Conservation (phyloP, 2,888 invertebrate genomes). For the Microctonus hyperodae region DNA sequence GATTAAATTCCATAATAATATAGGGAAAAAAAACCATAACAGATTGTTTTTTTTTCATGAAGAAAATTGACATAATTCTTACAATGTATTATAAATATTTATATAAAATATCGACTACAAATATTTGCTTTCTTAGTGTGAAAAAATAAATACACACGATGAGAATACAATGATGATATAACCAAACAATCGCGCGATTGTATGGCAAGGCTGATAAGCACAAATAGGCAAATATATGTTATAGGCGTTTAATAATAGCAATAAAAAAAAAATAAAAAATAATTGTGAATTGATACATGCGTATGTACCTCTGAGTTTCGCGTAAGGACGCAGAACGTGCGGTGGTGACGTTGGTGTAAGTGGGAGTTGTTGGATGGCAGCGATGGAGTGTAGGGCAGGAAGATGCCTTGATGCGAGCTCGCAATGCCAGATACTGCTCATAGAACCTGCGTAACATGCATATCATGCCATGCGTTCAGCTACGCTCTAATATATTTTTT, state of each 20-base stretch:
- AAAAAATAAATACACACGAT: not conserved
- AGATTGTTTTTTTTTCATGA: not conserved
- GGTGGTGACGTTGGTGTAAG: constrained; percentile 62
- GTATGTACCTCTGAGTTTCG: constrained; percentile 63
- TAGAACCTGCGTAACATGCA: constrained; percentile 77
- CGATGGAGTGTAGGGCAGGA: constrained; percentile 76
- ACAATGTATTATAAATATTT: no score
- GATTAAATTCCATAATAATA: not conserved
- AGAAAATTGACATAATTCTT: not conserved
- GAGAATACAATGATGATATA: constrained; percentile 2
- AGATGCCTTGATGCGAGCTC: constrained; percentile 87
- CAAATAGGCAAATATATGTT: constrained; percentile 4
- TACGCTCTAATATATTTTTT: constrained; percentile 46
- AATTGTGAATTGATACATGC: constrained; percentile 42
- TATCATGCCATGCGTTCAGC: constrained; percentile 59
- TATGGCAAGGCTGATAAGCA: not conserved
- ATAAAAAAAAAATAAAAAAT: constrained; percentile 41
- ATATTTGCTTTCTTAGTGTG: no score
- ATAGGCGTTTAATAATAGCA: not conserved
- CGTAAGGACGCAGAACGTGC: constrained; percentile 70
- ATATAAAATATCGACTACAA: no score
- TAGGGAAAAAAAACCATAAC: not conserved
- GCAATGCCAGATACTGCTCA: constrained; percentile 86
- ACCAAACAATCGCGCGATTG: not conserved
- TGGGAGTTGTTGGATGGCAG: constrained; percentile 62